These are phyloP conservation scores for Drosophila nigromelanica DNA, from an alignment of 1,140 invertebrate genomes.

Conservation along the genomic window DNA sequence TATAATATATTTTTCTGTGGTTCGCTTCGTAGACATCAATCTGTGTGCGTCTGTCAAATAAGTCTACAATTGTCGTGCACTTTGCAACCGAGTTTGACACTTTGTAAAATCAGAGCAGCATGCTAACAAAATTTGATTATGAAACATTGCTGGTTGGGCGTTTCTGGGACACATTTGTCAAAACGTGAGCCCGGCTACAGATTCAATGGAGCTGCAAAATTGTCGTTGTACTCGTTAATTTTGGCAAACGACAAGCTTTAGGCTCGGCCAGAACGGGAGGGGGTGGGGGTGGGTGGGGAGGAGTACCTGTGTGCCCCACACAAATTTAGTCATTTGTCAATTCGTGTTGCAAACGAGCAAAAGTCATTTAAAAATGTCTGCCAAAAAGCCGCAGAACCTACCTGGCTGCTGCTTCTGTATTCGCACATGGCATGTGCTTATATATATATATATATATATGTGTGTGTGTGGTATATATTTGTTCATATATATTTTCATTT, in stretches of 20 bases:
- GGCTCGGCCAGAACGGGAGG: neutral
- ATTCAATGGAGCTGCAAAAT: constrained; percentile 14
- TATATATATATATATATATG: neutral
- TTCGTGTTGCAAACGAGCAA: constrained; percentile 56
- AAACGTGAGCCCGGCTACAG: constrained; percentile 18
- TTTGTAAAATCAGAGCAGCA: constrained; percentile 28
- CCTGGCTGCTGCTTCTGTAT: neutral
- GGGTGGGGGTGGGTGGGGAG: neutral
- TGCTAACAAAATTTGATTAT: constrained; percentile 54
- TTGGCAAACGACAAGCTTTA: constrained; percentile 21
- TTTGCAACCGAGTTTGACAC: constrained; percentile 21
- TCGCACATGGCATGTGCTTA: neutral
- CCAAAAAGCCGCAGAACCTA: constrained; percentile 38
- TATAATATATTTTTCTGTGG: too few species aligned
- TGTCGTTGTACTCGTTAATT: constrained; percentile 32
- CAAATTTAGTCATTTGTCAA: constrained; percentile 65
- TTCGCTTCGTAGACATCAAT: neutral
- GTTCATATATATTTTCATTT: constrained; percentile 43
- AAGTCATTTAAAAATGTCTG: constrained; percentile 60
- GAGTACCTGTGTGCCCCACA: constrained; percentile 3
- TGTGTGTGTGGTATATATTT: neutral
- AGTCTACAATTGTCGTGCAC: constrained; percentile 38
- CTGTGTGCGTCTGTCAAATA: constrained; percentile 20
- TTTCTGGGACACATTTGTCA: constrained; percentile 50
- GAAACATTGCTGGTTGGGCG: constrained; percentile 45